These are phyloP conservation scores for Brenthis ino DNA, from an alignment of 2,888 invertebrate genomes.

Conservation along the genomic window DNA sequence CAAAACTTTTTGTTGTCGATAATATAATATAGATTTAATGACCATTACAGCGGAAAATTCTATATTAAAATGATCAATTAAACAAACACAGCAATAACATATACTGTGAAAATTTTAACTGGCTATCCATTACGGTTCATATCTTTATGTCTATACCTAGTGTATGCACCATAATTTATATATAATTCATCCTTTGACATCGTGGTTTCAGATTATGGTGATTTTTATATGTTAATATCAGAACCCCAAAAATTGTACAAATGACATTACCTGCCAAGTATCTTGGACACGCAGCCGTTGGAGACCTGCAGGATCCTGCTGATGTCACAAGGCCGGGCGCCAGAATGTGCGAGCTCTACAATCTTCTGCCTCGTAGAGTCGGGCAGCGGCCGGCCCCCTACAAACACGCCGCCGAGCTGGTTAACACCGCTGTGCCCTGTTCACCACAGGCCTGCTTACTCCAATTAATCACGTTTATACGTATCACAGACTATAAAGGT, in stretches of 20 bases:
- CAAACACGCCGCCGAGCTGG: slow-evolving; percentile 99
- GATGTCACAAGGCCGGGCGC: slow-evolving; percentile 97
- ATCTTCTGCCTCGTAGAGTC: slow-evolving; percentile 99
- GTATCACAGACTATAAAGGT: not conserved
- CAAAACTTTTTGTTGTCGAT: too few relatives aligned
- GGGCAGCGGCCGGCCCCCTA: slow-evolving; percentile 98
- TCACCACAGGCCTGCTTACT: slow-evolving; percentile 84
- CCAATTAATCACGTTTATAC: slow-evolving; percentile 74
- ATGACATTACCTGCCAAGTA: slow-evolving; percentile 93
- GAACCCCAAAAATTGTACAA: not conserved
- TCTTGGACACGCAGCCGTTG: slow-evolving; percentile 99
- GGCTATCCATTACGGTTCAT: too few relatives aligned
- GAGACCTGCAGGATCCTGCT: slow-evolving; percentile 98
- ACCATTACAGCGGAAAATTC: too few relatives aligned
- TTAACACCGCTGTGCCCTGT: slow-evolving; percentile 99
- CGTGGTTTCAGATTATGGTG: too few relatives aligned
- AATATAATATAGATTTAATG: too few relatives aligned
- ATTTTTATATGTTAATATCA: too few relatives aligned
- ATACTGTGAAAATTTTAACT: too few relatives aligned
- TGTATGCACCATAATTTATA: too few relatives aligned
- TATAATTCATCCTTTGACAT: too few relatives aligned
- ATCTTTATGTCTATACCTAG: too few relatives aligned
- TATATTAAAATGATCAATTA: too few relatives aligned
- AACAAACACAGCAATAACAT: too few relatives aligned
- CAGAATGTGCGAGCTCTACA: slow-evolving; percentile 98